These are phyloP conservation scores for Ptychoptera contaminata DNA, from an alignment of 2,888 invertebrate species.

Conservation along the genomic window DNA sequence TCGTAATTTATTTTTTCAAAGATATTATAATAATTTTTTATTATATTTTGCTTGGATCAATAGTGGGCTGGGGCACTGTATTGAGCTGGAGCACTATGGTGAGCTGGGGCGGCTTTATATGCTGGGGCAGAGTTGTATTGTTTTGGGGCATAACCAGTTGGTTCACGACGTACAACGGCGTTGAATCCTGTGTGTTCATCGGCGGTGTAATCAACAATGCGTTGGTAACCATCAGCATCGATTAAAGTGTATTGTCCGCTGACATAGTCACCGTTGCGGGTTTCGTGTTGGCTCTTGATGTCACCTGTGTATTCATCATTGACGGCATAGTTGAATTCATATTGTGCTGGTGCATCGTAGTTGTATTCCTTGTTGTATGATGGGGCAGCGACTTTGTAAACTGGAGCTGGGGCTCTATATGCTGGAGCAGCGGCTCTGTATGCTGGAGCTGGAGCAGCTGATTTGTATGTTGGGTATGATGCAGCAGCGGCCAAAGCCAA, in stretches of 20 bases:
- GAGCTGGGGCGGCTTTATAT: slow-evolving; percentile 17
- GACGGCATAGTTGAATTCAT: slow-evolving; percentile 35
- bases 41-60: no score
- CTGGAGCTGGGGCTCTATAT: slow-evolving; percentile 9
- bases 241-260: slow-evolving; percentile 36
- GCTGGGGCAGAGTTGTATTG: slow-evolving; percentile 13
- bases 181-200: slow-evolving; percentile 39
- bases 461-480: slow-evolving; percentile 10
- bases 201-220: slow-evolving; percentile 38
- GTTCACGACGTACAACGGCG: slow-evolving; percentile 37
- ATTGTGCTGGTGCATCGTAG: slow-evolving; percentile 30
- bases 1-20: no score
- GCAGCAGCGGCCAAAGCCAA: slow-evolving; percentile 14
- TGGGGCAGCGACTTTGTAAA: slow-evolving; percentile 14
- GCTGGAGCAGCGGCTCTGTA: no score
- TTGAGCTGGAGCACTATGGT: no score
- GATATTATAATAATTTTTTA: no score
- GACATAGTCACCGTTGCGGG: slow-evolving; percentile 35
- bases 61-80: no score
- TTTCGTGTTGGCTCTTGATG: slow-evolving; percentile 35
- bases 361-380: slow-evolving; percentile 12
- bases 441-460: not conserved
- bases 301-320: slow-evolving; percentile 37
- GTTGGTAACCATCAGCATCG: slow-evolving; percentile 36
- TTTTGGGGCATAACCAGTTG: slow-evolving; percentile 17